Evolutionary conservation across 2,797 vertebrate species (phyloP).

Genomic region (Amblyraja radiata): DNA sequence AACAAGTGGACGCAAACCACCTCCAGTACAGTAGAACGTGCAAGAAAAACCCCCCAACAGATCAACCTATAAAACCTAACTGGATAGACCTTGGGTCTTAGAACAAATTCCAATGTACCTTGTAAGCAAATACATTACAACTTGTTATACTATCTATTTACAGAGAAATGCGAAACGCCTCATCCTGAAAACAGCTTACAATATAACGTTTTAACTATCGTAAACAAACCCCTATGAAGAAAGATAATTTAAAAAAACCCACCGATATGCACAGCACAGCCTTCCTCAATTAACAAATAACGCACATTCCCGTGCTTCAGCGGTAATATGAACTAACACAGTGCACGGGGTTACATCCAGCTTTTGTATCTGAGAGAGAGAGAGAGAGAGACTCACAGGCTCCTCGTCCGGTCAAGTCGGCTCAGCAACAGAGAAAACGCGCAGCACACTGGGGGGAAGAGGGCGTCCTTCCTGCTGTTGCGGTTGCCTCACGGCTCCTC

Average conservation of each 20-base stretch:
- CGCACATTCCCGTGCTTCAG: neutral
- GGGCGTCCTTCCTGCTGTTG: neutral
- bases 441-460: neutral
- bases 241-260: neutral
- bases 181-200: neutral
- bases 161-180: neutral
- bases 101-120: neutral
- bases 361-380: neutral
- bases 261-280: neutral
- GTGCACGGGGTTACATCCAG: neutral
- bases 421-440: neutral
- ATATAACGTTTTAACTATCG: neutral
- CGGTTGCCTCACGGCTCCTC: neutral
- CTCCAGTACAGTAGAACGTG: neutral
- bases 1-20: neutral
- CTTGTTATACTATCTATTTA: neutral
- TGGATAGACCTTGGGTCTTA: neutral
- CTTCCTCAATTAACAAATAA: neutral
- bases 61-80: neutral
- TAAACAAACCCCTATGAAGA: neutral
- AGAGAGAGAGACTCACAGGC: neutral
- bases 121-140: neutral
- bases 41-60: neutral
- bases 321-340: neutral
- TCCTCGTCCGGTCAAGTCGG: neutral